Evolutionary conservation across 2,113 vertebrate species (phyloP).

Genomic region (Cacatua alba): DNA sequence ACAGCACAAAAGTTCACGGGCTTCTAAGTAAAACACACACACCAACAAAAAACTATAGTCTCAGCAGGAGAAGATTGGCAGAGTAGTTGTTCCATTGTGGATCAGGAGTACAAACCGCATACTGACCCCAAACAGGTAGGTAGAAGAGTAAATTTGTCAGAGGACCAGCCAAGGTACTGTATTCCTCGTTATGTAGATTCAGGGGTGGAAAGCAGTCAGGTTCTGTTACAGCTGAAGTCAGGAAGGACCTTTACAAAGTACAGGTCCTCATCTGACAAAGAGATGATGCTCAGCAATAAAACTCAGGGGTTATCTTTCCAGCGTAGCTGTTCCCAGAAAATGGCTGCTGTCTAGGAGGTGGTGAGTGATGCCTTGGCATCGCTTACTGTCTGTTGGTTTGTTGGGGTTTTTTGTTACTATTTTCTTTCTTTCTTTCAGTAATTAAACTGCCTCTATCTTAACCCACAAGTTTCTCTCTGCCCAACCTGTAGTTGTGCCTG

Average conservation of each 20-base stretch:
- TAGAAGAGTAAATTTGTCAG: background rate
- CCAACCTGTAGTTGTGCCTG: background rate
- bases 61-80: background rate
- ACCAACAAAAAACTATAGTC: background rate
- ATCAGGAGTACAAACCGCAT: background rate
- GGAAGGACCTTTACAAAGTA: background rate
- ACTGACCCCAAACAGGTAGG: background rate
- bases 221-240: background rate
- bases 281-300: background rate
- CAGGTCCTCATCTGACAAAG: background rate
- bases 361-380: background rate
- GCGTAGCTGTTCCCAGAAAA: background rate
- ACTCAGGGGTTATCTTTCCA: background rate
- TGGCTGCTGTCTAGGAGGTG: background rate
- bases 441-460: background rate
- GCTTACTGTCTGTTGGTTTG: too few species aligned
- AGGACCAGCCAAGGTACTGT: background rate
- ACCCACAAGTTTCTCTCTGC: background rate
- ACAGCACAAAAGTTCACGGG: background rate
- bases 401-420: too few species aligned
- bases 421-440: background rate
- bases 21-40: background rate
- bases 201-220: background rate
- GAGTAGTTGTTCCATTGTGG: background rate
- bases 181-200: background rate